phyloP scores from a whole-genome alignment of 2,113 vertebrate genomes.

The Mormoops blainvillei region DNA sequence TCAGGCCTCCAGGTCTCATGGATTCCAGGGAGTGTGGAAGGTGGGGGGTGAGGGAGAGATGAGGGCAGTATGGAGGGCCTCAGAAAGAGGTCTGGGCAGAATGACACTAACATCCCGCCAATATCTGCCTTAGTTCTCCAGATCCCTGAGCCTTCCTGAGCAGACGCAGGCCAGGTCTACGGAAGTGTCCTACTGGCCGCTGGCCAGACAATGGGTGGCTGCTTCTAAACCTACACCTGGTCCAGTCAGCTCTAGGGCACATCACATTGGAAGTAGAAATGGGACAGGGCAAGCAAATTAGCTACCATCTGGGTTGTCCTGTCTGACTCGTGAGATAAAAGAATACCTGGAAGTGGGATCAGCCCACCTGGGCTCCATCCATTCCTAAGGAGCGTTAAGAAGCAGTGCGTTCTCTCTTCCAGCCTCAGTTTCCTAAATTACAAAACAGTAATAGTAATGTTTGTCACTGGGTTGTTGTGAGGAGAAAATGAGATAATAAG shows the following conservation, averaged over 20 bases:
- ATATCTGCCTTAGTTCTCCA: not conserved
- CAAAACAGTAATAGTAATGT: not conserved
- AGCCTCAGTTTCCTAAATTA: slow-evolving; percentile 24
- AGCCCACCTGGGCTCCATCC: not conserved
- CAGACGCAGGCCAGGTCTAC: not conserved
- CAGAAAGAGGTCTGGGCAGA: not conserved
- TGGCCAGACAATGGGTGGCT: not conserved
- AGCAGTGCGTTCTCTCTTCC: not conserved
- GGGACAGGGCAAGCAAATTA: not conserved
- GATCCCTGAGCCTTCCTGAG: not conserved
- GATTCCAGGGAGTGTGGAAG: too few relatives aligned
- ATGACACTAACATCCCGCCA: not conserved
- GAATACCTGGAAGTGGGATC: not conserved
- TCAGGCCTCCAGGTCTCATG: not conserved
- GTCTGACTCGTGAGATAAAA: not conserved
- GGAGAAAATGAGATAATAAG: slow-evolving; percentile 11
- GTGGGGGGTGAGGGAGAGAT: not conserved
- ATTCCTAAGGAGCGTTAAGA: not conserved
- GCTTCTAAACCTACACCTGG: not conserved
- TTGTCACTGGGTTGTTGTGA: not conserved
- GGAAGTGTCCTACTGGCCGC: not conserved
- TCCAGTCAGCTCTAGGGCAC: not conserved
- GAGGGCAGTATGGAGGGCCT: not conserved
- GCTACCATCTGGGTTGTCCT: not conserved
- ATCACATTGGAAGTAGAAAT: not conserved